Evolutionary conservation across 2,888 invertebrate genomes (phyloP), one percentile per base, ranked within the genome.

Genomic region (Tyria jacobaeae): DNA sequence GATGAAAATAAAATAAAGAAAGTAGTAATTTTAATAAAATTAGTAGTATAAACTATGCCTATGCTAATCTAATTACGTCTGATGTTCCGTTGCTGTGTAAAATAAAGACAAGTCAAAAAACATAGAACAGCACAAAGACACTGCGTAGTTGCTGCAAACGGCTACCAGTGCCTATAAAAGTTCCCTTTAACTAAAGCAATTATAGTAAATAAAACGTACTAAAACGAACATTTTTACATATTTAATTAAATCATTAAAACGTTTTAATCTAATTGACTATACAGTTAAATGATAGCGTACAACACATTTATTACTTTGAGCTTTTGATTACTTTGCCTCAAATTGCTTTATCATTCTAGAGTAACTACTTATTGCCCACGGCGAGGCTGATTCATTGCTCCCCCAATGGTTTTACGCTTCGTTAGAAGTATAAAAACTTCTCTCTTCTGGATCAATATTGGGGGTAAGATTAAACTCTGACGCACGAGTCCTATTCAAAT

Each of bases 351-450:
- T 74, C 71, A 75, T 75, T 70, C 60, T 59, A 67, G 59, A 67
- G 49, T 49, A 65, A 67, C 66, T 68, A 71, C 75, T 78, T 71
- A 71, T 68, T 67, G 70, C 74, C 70, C 64, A 70, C 66, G 66
- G 66, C 34, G 61, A 70, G 56, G 68, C 64, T 75, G 80, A 79
- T 82, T 86, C 84, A 86, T 87, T 84, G 83, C 78, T 80, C 79
- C 78, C 81, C 81, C 78, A 75, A 74, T 71, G 73, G 73, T 78
- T 81, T 79, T 81, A 86, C 76, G 88, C 85, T 87, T 89, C 88
- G 89, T 90, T 91, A 89, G 83, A 81, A 84, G 86, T 86, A 86
- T 85, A 86, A 89, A 88, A 90, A 89, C 84, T 86, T 85, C 73
- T 79, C 80, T 86, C 83, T 82, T 75, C 77, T 75, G 79, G 86